A percentile compares a stretch with the other conserved stretches of the same genome.
Conservation (phyloP, 2,888 invertebrate species). For the Parnassius glacialis region DNA sequence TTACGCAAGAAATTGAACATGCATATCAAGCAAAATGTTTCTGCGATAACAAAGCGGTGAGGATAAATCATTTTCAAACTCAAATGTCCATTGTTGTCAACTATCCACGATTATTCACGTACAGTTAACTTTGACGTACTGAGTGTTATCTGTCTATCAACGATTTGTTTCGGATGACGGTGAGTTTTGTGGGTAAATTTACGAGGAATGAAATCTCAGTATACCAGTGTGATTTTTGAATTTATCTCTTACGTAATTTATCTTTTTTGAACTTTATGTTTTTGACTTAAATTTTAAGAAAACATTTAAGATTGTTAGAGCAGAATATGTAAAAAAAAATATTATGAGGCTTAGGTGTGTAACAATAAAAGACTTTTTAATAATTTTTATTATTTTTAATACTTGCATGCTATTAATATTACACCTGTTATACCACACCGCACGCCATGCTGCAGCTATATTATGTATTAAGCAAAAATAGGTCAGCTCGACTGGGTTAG, state of each 20-base stretch:
- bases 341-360: too few relatives aligned
- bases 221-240: background rate
- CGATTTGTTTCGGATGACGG: constrained; percentile 14
- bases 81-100: constrained; percentile 16
- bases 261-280: background rate
- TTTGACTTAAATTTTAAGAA: background rate
- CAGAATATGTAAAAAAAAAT: too few relatives aligned
- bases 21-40: background rate
- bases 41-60: background rate
- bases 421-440: too few relatives aligned
- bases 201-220: constrained; percentile 1
- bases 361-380: too few relatives aligned
- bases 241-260: background rate
- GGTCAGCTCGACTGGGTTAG: too few relatives aligned
- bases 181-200: constrained; percentile 9
- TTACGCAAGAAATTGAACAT: too few relatives aligned
- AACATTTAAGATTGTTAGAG: too few relatives aligned
- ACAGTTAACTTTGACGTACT: constrained; percentile 10
- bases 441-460: too few relatives aligned
- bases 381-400: too few relatives aligned
- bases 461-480: too few relatives aligned
- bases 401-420: too few relatives aligned
- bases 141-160: constrained; percentile 7
- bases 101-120: constrained; percentile 13
- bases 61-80: constrained; percentile 10